A percentile compares a stretch with the other conserved stretches of the same genome.
Evolutionary conservation across 2,797 vertebrate species (phyloP).

Genomic region (Periophthalmus magnuspinnatus): DNA sequence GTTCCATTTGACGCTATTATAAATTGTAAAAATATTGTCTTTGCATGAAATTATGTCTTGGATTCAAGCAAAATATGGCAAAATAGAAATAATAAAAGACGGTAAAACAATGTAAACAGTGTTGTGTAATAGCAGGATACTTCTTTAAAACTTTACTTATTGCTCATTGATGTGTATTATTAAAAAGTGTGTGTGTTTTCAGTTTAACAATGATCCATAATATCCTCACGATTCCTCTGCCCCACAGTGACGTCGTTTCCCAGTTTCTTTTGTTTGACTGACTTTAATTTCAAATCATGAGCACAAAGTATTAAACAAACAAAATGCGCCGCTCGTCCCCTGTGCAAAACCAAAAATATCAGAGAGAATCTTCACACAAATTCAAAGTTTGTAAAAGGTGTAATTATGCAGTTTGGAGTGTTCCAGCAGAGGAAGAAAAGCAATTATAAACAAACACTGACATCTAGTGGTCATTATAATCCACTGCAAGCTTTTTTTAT

Average conservation of each 20-base stretch:
- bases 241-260: constrained; percentile 19
- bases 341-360: constrained; percentile 13
- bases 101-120: no score
- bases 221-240: constrained; percentile 44
- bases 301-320: constrained; percentile 7
- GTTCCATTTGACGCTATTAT: background rate
- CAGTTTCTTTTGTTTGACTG: constrained; percentile 9
- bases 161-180: background rate
- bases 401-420: constrained; percentile 21
- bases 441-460: constrained; percentile 46
- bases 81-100: background rate
- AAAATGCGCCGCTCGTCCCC: constrained; percentile 12
- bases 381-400: background rate
- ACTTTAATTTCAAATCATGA: background rate
- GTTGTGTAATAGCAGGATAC: background rate
- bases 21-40: no score
- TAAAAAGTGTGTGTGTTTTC: constrained; percentile 1
- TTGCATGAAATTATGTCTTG: background rate
- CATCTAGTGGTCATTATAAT: constrained; percentile 58
- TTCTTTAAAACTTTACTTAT: background rate
- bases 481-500: constrained; percentile 16
- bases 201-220: constrained; percentile 53
- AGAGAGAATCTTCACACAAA: constrained; percentile 1
- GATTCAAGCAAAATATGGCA: background rate
- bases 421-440: background rate